Percentiles rank a stretch among this genome's conserved stretches.
Conservation (phyloP, 2,113 vertebrate species). For the Delphinapterus leucas region DNA sequence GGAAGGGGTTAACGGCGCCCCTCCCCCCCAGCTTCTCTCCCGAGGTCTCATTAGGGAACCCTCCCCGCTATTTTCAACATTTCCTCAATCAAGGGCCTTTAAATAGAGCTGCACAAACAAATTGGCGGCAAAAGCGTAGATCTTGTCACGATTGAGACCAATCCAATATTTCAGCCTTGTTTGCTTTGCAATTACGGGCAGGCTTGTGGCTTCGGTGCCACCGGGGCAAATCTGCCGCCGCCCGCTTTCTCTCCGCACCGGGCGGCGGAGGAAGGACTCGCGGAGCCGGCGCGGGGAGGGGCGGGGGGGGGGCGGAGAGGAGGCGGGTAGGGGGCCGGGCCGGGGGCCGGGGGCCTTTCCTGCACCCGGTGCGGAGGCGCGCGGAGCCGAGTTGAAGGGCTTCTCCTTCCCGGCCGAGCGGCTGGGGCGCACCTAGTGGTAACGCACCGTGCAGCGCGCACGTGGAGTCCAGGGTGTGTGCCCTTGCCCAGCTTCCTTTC, state of each 20-base stretch:
- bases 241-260: background rate
- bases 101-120: slow-evolving; percentile 87
- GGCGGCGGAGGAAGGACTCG: background rate
- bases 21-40: slow-evolving; percentile 78
- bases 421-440: too few species aligned
- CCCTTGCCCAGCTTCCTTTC: background rate
- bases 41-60: slow-evolving; percentile 88
- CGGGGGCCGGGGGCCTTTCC: too few species aligned
- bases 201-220: slow-evolving; percentile 76
- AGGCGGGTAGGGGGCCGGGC: background rate
- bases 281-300: accelerated
- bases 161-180: slow-evolving; percentile 84
- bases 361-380: accelerated
- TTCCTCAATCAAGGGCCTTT: slow-evolving; percentile 87
- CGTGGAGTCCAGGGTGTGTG: background rate
- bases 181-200: slow-evolving; percentile 84
- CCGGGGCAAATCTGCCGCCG: slow-evolving; percentile 42
- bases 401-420: background rate
- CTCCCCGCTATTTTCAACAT: slow-evolving; percentile 85
- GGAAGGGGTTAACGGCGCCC: slow-evolving; percentile 82
- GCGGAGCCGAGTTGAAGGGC: accelerated
- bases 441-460: background rate
- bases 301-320: background rate
- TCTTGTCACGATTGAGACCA: slow-evolving; percentile 81
- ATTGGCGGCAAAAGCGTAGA: slow-evolving; percentile 81